Base-by-base conservation (phyloP, 1,140 invertebrate species). In the Danaus melanippus region DNA sequence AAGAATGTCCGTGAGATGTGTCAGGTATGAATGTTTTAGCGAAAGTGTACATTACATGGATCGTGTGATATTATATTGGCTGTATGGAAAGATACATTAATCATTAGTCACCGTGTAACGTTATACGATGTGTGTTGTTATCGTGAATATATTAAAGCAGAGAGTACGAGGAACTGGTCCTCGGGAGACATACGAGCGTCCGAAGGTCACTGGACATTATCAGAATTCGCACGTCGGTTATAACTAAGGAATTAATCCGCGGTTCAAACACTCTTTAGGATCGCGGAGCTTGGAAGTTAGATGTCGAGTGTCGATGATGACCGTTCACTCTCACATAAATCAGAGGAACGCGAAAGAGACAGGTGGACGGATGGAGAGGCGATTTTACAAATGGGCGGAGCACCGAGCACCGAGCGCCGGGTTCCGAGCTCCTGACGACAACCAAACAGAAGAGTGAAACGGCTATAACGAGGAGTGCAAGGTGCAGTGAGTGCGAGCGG, bases 371-470 rank as follows among this genome's bases (percentile, higher is more conserved):
- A 69, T 71, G 68, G 73, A 67, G 71, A 79, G 75, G 77, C 79
- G 82, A 84, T 82, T 82, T 85, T 84, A 84, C 79, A 84, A 84
- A 80, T 84, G 83, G 83, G 83, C 83, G 83, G 79, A 77, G 81
- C 79, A 66, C 67, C 15, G 79, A 77, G 81, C 79, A 66, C 67
- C 15, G 15, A 15, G 15, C 15, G 15, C 15, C 15, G 15, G 3
- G 15, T 15, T 15, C 15, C 57, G 68, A 75, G 74, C 74, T 75
- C 73, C 76, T 75, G 74, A 77, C 76, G 75, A 76, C 82, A 76
- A 73, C 66, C 73, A 78, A 83, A 84, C 79, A 85, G 82, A 85
- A 82, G 78, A 83, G 82, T 61, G 82, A 82, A 84, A 85, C 72
- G 79, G 79, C 80, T 69, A 84, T 78, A 85, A 80, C 73, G 66